Evolutionary conservation across 2,113 vertebrate species (phyloP).

Genomic region (Capricornis sumatraensis): DNA sequence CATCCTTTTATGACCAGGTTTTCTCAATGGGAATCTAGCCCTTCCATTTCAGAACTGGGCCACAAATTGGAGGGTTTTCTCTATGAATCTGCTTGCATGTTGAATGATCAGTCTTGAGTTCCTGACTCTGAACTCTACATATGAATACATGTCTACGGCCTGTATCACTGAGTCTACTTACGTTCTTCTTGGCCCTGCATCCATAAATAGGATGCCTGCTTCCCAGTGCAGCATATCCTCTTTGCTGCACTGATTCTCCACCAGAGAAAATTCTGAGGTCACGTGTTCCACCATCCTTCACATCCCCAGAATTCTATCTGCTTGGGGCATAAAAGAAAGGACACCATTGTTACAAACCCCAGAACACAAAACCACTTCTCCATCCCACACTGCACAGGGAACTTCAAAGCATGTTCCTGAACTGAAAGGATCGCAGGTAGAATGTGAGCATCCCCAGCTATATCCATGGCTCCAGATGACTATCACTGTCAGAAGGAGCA

Average conservation of each 20-base stretch:
- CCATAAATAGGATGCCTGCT: not conserved
- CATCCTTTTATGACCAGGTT: not conserved
- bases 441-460: not conserved
- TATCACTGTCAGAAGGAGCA: not conserved
- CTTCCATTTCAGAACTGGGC: not conserved
- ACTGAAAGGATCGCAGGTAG: not conserved
- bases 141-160: not conserved
- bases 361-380: conserved; percentile 1
- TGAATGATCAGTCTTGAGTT: not conserved
- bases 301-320: not conserved
- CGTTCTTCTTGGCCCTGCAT: not conserved
- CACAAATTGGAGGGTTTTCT: not conserved
- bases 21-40: not conserved
- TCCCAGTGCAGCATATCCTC: not conserved
- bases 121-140: not conserved
- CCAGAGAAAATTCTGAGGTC: not conserved
- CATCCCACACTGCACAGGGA: not conserved
- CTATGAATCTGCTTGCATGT: not conserved
- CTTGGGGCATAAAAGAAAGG: conserved; percentile 31
- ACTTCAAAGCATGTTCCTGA: not conserved
- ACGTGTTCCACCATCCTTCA: not conserved
- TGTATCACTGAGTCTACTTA: not conserved
- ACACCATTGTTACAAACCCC: not conserved
- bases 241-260: not conserved
- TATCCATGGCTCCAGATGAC: not conserved